Conservation (phyloP, 2,797 vertebrate genomes). For the Onychomys leucogaster region DNA sequence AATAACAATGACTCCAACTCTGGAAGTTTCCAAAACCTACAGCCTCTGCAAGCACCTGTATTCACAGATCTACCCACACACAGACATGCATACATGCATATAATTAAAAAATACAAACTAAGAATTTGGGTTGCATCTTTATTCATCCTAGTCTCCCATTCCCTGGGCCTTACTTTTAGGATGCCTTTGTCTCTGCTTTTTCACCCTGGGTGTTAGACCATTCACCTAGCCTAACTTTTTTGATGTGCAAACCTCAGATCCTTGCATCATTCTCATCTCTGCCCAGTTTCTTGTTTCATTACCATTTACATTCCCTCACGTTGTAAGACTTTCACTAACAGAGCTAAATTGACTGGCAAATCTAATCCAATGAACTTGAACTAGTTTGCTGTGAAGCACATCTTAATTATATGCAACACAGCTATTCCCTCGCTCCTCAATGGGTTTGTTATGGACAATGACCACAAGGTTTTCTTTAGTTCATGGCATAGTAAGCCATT, state of each 20-base stretch:
- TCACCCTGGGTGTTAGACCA: not conserved
- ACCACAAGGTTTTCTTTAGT: not conserved
- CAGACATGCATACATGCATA: not conserved
- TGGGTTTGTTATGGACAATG: not conserved
- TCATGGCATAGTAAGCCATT: not conserved
- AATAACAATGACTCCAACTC: not conserved
- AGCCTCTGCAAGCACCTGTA: not conserved
- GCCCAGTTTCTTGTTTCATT: not conserved
- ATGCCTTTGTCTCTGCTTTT: not conserved
- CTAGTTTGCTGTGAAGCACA: not conserved
- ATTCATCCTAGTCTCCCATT: not conserved
- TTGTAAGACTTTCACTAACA: not conserved
- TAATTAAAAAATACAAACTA: not conserved
- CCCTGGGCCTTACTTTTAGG: not conserved
- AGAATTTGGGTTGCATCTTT: not conserved
- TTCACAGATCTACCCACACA: not conserved
- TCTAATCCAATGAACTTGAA: not conserved
- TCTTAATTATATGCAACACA: not conserved
- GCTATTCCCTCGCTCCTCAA: not conserved
- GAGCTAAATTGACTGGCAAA: not conserved
- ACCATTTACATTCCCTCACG: not conserved
- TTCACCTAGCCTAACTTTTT: not conserved
- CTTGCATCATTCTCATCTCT: not conserved
- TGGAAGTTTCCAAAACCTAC: not conserved
- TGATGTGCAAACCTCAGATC: not conserved